Conservation (phyloP, 2,888 invertebrate genomes). For the Amblyjoppa fuscipennis region DNA sequence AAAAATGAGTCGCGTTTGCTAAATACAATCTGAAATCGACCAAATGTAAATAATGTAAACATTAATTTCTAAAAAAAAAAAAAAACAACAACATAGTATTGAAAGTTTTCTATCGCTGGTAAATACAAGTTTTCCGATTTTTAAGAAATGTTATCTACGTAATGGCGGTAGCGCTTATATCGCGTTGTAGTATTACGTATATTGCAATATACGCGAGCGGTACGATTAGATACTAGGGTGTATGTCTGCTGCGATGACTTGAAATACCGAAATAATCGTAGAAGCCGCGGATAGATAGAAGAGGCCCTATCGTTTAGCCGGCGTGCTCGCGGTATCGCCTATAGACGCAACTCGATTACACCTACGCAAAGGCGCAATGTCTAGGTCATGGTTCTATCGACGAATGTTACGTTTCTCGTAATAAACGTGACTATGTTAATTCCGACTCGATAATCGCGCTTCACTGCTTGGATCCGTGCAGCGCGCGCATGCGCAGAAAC, state of each 20-base stretch:
- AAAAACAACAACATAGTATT: not conserved
- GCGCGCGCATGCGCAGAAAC: no score
- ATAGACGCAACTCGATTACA: slow-evolving; percentile 79
- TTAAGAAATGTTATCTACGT: not conserved
- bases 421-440: not conserved
- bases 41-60: not conserved
- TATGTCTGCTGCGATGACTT: slow-evolving; percentile 64
- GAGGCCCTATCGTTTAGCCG: slow-evolving; percentile 76
- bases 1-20: not conserved
- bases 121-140: slow-evolving; percentile 14
- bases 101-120: not conserved
- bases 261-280: slow-evolving; percentile 79
- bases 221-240: slow-evolving; percentile 76
- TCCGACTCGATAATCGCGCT: not conserved
- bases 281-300: slow-evolving; percentile 77
- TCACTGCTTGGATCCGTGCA: not conserved
- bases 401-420: slow-evolving; percentile 19
- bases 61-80: not conserved
- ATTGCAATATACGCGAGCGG: slow-evolving; percentile 20
- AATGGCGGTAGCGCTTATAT: slow-evolving; percentile 15
- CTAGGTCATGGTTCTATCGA: slow-evolving; percentile 81
- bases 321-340: slow-evolving; percentile 69
- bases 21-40: not conserved
- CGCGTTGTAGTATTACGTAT: slow-evolving; percentile 21
- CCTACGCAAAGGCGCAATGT: slow-evolving; percentile 76